Conservation (phyloP, 2,113 vertebrate species). For the Melanerpes formicivorus region DNA sequence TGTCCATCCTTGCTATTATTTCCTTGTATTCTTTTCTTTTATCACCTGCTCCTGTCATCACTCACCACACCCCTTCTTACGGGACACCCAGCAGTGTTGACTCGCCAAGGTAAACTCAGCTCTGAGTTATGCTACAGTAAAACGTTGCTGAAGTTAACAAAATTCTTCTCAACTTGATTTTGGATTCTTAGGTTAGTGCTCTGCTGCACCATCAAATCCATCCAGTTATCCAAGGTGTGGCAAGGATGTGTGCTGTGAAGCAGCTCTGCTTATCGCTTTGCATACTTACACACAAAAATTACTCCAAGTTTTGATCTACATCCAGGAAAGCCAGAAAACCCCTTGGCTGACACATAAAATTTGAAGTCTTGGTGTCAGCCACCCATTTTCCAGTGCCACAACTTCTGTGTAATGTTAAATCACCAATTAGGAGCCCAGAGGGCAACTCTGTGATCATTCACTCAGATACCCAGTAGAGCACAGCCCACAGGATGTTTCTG, state of each 20-base stretch:
- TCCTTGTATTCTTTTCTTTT: background rate
- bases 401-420: background rate
- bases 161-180: background rate
- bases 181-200: background rate
- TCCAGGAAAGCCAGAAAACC: background rate
- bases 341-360: background rate
- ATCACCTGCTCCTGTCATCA: background rate
- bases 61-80: background rate
- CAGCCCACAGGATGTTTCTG: background rate
- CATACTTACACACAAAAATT: background rate
- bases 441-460: background rate
- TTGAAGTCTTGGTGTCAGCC: background rate
- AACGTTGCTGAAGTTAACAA: background rate
- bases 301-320: background rate
- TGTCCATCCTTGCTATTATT: background rate
- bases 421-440: background rate
- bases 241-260: background rate
- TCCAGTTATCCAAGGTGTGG: background rate
- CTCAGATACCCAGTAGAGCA: background rate
- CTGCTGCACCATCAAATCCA: background rate
- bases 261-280: background rate
- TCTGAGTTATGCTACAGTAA: background rate
- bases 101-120: background rate
- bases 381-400: background rate
- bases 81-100: background rate